phyloP scores from a whole-genome alignment of 2,797 vertebrate species.

The Echiichthys vipera region DNA sequence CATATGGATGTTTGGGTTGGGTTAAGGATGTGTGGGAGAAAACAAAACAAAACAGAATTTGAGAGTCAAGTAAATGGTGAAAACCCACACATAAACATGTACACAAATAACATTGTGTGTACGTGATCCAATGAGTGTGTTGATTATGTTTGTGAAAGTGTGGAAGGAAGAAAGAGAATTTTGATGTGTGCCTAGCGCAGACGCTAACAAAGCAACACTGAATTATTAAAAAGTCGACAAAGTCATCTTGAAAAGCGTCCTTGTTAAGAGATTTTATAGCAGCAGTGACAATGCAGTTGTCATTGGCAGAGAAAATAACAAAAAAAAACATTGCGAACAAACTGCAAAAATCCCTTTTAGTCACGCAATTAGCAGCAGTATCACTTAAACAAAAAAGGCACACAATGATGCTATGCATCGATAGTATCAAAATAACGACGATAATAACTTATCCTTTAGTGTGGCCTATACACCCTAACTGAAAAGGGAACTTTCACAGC shows the following conservation, averaged over 20 bases:
- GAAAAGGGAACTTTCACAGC: no score
- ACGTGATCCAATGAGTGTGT: slow-evolving; percentile 5
- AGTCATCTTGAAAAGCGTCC: slow-evolving; percentile 55
- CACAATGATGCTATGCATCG: neutral
- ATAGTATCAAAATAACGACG: no score
- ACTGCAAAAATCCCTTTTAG: slow-evolving; percentile 34
- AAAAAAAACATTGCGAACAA: slow-evolving; percentile 27
- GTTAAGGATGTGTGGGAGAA: neutral
- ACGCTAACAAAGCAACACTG: slow-evolving; percentile 59
- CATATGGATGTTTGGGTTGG: slow-evolving; percentile 23
- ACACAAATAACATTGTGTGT: neutral
- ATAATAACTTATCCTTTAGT: no score
- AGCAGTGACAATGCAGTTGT: slow-evolving; percentile 53
- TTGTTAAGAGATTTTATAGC: slow-evolving; percentile 58
- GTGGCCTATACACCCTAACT: no score
- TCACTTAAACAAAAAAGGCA: slow-evolving; percentile 6
- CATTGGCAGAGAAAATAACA: slow-evolving; percentile 33
- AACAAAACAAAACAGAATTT: slow-evolving; percentile 5
- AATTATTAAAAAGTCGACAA: slow-evolving; percentile 66
- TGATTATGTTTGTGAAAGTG: slow-evolving; percentile 20
- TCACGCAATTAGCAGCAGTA: slow-evolving; percentile 16
- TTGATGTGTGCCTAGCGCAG: slow-evolving; percentile 30
- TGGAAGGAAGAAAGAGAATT: slow-evolving; percentile 31
- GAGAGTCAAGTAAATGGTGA: no score
- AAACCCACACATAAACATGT: no score